Percentiles rank a stretch among this genome's conserved stretches.
phyloP scores from a whole-genome alignment of 2,888 invertebrate genomes.

The Eueremaeus valkanovi region DNA sequence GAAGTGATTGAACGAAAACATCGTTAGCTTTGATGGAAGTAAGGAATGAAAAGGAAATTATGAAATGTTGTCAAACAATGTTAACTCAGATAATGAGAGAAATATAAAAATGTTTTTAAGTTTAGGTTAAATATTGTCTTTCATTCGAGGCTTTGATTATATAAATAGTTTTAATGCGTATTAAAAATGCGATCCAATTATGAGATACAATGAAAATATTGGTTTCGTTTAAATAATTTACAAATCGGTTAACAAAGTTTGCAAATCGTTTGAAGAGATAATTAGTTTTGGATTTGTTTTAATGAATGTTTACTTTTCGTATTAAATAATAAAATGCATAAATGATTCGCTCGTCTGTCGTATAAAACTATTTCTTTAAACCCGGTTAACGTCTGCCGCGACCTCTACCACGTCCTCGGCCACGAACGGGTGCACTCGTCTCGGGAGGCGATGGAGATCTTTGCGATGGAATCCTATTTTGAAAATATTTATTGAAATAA shows the following conservation, averaged over 20 bases:
- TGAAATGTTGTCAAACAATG: too few species aligned
- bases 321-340: slow-evolving; percentile 6
- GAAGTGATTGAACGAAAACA: too few species aligned
- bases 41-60: too few species aligned
- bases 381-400: slow-evolving; percentile 31
- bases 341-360: background rate
- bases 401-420: slow-evolving; percentile 29
- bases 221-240: background rate
- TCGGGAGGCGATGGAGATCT: slow-evolving; percentile 23
- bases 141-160: too few species aligned
- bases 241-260: background rate
- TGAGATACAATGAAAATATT: background rate
- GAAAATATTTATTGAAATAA: background rate
- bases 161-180: too few species aligned
- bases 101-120: too few species aligned
- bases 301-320: background rate
- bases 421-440: background rate
- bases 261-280: background rate
- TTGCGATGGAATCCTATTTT: background rate
- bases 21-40: too few species aligned
- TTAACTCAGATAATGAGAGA: too few species aligned
- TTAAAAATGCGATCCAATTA: background rate
- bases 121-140: too few species aligned
- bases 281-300: background rate
- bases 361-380: background rate